A percentile compares a stretch with the other conserved stretches of the same genome.
phyloP scores from a whole-genome alignment of 2,113 vertebrate genomes.

The Astur gentilis region DNA sequence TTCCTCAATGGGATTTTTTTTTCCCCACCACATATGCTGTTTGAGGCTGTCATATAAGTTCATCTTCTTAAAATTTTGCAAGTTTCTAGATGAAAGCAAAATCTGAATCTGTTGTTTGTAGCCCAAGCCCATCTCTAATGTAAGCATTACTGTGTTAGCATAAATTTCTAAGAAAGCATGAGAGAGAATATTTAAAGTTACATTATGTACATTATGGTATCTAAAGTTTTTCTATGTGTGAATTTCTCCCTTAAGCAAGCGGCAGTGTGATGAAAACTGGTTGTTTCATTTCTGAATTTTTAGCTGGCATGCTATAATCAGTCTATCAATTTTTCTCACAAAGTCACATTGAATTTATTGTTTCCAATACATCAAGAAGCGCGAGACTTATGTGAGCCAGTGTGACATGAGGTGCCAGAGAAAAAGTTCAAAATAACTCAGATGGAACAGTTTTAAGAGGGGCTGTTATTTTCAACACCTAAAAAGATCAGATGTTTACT shows the following conservation, averaged over 20 bases:
- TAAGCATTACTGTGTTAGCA: background rate
- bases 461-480: background rate
- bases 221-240: background rate
- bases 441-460: background rate
- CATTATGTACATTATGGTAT: background rate
- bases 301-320: slow-evolving; percentile 2
- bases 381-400: background rate
- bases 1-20: background rate
- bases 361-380: background rate
- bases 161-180: background rate
- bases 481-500: background rate
- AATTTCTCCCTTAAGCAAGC: background rate
- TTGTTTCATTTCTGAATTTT: background rate
- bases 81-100: background rate
- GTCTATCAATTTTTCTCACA: slow-evolving; percentile 1
- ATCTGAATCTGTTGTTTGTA: background rate
- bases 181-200: background rate
- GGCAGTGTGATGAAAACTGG: background rate
- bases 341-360: slow-evolving; percentile 16
- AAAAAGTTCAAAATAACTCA: background rate
- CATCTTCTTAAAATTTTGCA: background rate
- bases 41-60: background rate
- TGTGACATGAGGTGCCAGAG: background rate
- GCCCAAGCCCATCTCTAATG: background rate
- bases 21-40: background rate